phyloP scores from a whole-genome alignment of 2,888 invertebrate genomes.

The Drosophila kuntzei region DNA sequence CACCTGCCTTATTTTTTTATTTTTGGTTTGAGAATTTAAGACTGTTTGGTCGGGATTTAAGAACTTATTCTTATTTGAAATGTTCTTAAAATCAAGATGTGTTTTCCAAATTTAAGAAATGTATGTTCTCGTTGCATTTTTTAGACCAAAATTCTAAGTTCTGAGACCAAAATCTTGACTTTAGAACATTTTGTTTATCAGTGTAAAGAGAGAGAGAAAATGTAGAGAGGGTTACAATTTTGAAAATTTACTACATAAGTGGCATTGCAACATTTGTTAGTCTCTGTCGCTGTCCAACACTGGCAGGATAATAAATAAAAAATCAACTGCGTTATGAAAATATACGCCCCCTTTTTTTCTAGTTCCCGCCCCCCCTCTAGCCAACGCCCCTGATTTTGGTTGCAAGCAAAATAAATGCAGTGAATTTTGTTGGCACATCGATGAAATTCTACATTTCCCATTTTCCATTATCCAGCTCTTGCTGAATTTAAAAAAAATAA shows the following conservation, averaged over 20 bases:
- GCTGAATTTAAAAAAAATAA: constrained; percentile 3
- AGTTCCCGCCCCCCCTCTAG: not conserved
- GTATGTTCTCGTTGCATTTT: no score
- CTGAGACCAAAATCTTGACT: no score
- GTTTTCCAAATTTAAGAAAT: no score
- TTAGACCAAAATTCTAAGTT: no score
- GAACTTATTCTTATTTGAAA: no score
- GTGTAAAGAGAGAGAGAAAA: not conserved
- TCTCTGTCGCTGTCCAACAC: constrained; percentile 3
- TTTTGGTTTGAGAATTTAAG: no score
- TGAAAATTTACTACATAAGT: constrained; percentile 29
- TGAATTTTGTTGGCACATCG: constrained; percentile 46
- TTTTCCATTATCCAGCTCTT: not conserved
- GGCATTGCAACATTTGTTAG: constrained; percentile 26
- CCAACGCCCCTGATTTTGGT: not conserved
- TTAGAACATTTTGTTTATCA: no score
- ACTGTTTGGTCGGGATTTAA: no score
- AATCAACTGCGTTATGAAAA: constrained; percentile 52
- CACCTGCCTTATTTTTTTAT: no score
- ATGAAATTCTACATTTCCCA: constrained; percentile 38
- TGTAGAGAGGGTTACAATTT: not conserved
- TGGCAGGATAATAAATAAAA: constrained; percentile 10
- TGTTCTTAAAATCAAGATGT: no score
- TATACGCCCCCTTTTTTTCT: not conserved
- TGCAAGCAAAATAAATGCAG: constrained; percentile 36